Base-by-base conservation (phyloP, 2,888 invertebrate species). In the Pollenia amentaria region DNA sequence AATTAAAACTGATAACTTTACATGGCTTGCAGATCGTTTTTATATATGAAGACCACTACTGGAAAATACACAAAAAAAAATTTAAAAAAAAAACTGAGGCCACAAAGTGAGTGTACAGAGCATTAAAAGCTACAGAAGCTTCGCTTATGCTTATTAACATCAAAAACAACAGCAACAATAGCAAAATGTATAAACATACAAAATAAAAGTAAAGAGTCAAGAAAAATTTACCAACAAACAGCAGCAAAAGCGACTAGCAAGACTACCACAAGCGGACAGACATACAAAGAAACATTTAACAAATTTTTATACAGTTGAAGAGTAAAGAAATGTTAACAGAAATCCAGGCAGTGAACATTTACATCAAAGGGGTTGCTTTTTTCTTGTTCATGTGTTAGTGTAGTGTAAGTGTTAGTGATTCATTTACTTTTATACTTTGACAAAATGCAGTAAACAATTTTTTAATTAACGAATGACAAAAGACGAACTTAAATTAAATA, bases 1-100 rank as follows among this genome's bases (percentile, higher is more conserved):
- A 90, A 89, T 91, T 89, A 90, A 84, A 91, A 92, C 92, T 92
- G 92, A 92, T 93, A 92, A 91, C 90, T 91, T 89, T 87, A 88
- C 89, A 89, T 90, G 90, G 90, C 87, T 88, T 90, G 90, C 90
- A 91, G 92, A 92, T 91, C 91, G 90, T 89, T 92, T 93, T 93
- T 93, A 93, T 93, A 93, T 87, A 88, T 88, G 85, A 87, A 88
- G 85, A 87, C 88, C 82, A 53, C 76, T 38, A 77, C 60, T 82
- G 76, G 62, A 82, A 82, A 69, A 82, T 70, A 76, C 42, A 53
- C 51, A 81, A 46, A 65, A 57, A n/a, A 51, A 78, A 51, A 69
- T 21, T 53, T n/a, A 65, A 62, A 12, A 44, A 55, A 70, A 42
- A 38, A 55, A 51, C 62, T 44, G 82, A 46, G 73, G 69, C 70